Evolutionary conservation across 1,140 invertebrate species (phyloP), one percentile per base, ranked within the genome.

Genomic region (Tyrophagus putrescentiae): DNA sequence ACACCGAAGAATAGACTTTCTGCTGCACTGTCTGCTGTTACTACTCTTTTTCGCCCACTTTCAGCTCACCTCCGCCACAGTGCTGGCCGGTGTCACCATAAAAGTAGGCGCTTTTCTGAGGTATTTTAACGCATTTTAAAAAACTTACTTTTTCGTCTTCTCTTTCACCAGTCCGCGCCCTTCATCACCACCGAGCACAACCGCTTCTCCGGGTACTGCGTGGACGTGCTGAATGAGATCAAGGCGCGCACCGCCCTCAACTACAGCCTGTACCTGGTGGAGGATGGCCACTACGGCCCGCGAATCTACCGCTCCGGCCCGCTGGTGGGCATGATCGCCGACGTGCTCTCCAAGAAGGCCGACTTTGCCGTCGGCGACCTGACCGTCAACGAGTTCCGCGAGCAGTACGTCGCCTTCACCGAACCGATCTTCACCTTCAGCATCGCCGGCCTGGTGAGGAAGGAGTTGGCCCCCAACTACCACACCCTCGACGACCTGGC

Each of bases 361-460:
- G 76, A 78, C 66, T 65, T 78, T 56, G 77, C 76, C 7, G 70
- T 77, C 11, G 75, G 71, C 4, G 77, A 77, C 42, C 63, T 78
- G 1, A 77, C 76, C 4, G 77, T 78, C 39, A 78, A 71, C 32
- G 71, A 72, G 62, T 70, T 74, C 27, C 64, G 76, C 34, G 73
- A 75, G 57, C 64, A 68, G 60, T 77, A 70, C 31, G 72, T 76
- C 7, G 77, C 77, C 64, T 77, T 78, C 63, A 77, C 75, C 1
- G 73, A 74, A 63, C 77, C 76, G 13, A 78, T 76, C 63, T 76
- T 77, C 73, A 76, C 74, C 66, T 64, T 75, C 9, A 83, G 85
- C 25, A 85, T 88, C 67, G 44, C 57, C 21, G 57, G 41, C 1
- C 27, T 59, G 23, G 39, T 50, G 25, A 1, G 25, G 27, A 2